Conservation (phyloP, 2,888 invertebrate species). For the Dorcus parallelipipedus region DNA sequence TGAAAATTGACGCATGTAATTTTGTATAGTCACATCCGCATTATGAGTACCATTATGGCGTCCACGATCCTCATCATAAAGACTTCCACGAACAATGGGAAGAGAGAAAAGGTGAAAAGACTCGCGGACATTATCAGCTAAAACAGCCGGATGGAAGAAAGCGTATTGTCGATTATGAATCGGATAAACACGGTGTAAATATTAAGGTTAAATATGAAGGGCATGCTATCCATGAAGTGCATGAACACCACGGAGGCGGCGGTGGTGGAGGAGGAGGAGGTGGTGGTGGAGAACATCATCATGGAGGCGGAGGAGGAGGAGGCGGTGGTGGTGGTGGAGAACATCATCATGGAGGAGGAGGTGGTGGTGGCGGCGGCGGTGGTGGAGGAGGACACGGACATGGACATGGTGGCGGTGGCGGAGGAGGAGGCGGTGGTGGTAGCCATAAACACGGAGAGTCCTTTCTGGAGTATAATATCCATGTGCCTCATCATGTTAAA, state of each 20-base stretch:
- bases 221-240: conserved; percentile 23
- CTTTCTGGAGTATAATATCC: background rate
- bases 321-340: conserved; percentile 10
- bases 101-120: conserved; percentile 38
- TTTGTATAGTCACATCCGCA: conserved; percentile 38
- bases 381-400: background rate
- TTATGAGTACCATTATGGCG: conserved; percentile 43
- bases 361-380: conserved; percentile 7
- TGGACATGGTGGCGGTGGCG: background rate
- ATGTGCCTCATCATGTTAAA: background rate
- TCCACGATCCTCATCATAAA: conserved; percentile 41
- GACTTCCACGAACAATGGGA: conserved; percentile 43
- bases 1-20: conserved; percentile 28
- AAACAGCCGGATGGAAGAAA: conserved; percentile 43
- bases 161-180: conserved; percentile 42
- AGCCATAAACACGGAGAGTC: background rate
- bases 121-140: conserved; percentile 40
- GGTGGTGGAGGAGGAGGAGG: conserved; percentile 11
- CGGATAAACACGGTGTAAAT: conserved; percentile 42
- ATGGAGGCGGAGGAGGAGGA: conserved; percentile 10
- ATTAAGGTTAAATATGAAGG: conserved; percentile 39
- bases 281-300: conserved; percentile 2
- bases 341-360: background rate
- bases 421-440: background rate
- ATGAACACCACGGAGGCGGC: conserved; percentile 13